Evolutionary conservation across 2,797 vertebrate species (phyloP).

Genomic region (Apodemus agrarius): DNA sequence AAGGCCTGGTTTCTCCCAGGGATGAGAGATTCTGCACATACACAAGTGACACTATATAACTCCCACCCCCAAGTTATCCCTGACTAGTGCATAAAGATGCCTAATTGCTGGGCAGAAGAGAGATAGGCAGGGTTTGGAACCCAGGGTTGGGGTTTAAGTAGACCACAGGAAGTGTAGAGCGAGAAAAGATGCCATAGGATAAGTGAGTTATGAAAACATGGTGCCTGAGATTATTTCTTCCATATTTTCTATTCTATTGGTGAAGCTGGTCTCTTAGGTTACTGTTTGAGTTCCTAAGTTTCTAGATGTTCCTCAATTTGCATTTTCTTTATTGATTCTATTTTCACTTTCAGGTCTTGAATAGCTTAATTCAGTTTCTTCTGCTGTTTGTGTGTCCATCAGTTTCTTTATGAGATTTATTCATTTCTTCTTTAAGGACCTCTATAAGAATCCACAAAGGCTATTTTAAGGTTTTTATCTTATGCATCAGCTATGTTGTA

Average conservation of each 20-base stretch:
- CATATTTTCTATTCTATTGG: not conserved
- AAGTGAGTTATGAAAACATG: too few species aligned
- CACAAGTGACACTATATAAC: too few species aligned
- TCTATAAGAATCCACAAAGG: not conserved
- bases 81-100: too few species aligned
- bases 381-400: not conserved
- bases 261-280: not conserved
- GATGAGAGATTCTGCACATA: too few species aligned
- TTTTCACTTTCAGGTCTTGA: not conserved
- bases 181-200: too few species aligned
- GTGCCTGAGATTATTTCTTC: not conserved
- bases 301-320: not conserved
- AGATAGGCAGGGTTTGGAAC: too few species aligned
- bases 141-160: too few species aligned
- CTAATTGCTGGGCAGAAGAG: too few species aligned
- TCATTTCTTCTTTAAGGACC: not conserved
- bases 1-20: too few species aligned
- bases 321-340: not conserved
- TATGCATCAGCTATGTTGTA: not conserved
- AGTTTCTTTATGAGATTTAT: not conserved
- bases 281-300: not conserved
- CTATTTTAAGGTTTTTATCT: too few species aligned
- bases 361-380: not conserved
- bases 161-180: too few species aligned
- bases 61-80: too few species aligned